phyloP scores from a whole-genome alignment of 2,888 invertebrate species.

The Anagyrus pseudococci region DNA sequence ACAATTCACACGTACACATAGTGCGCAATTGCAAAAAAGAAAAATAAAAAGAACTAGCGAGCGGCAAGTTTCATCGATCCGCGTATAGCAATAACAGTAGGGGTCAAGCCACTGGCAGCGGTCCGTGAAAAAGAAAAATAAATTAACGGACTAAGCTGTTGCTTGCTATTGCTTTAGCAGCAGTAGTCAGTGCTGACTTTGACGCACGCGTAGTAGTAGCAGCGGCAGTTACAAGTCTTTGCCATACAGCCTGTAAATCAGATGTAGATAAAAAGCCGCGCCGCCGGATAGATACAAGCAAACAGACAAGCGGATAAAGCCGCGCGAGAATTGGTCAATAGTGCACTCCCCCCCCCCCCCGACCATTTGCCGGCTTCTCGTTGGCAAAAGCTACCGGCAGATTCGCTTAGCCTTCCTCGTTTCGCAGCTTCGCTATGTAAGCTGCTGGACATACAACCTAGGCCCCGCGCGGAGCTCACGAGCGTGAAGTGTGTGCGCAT shows the following conservation, averaged over 20 bases:
- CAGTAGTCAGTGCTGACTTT: too few relatives aligned
- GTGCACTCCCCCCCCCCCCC: constrained; percentile 10
- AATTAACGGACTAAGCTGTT: background rate
- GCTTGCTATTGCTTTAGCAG: too few relatives aligned
- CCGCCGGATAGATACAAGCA: constrained; percentile 25
- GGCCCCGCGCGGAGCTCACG: constrained; percentile 51
- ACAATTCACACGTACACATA: too few relatives aligned
- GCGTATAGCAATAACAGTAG: too few relatives aligned
- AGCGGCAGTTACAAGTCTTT: too few relatives aligned
- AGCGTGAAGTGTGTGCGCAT: constrained; percentile 55
- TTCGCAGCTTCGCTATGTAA: constrained; percentile 11
- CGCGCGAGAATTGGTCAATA: constrained; percentile 21
- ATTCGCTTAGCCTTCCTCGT: background rate
- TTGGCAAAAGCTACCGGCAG: background rate
- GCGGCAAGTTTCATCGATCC: too few relatives aligned
- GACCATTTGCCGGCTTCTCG: background rate
- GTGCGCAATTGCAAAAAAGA: too few relatives aligned
- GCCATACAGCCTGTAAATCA: constrained; percentile 27
- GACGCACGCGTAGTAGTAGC: too few relatives aligned
- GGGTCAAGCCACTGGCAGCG: too few relatives aligned
- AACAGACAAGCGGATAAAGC: constrained; percentile 32
- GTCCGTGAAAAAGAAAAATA: too few relatives aligned
- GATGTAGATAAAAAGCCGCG: constrained; percentile 18
- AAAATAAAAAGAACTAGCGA: too few relatives aligned
- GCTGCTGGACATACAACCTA: constrained; percentile 49